Evolutionary conservation across 1,140 invertebrate genomes (phyloP), one percentile per base, ranked within the genome.

Genomic region (Ectropis grisescens): DNA sequence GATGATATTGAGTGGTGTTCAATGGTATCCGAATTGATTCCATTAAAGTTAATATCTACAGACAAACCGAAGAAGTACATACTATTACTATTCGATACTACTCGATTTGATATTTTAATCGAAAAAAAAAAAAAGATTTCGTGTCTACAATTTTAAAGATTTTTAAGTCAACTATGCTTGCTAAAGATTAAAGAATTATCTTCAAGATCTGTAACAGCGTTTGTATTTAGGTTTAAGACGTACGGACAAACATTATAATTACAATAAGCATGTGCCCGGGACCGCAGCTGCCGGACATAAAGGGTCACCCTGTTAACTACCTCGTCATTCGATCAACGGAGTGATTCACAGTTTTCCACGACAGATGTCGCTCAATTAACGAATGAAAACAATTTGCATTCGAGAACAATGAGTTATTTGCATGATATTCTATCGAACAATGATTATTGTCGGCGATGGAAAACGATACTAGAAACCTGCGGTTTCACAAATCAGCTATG

Each of bases 381-480:
- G 50, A 60, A 59, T 60, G 69, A 69, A 65, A 60, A 69, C 70
- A 68, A 70, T 57, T 64, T 53, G 47, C 67, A 67, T 67, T 69
- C 58, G 64, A 70, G 64, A 59, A 72, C 68, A 72, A 72, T 65
- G 58, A 51, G 32, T 45, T 55, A 68, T 70, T 72, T 68, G 62
- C 69, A 69, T 53, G 55, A 62, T 58, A 56, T 33, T 35, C 42
- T 42, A 29, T 55, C 52, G 54, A 68, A 74, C 69, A 65, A 70
- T 70, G 53, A 70, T 58, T 53, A 66, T 66, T 71, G 16, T 19
- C 16, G 16, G 8, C 8, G 56, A 47, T 67, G 47, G 59, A 68
- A 71, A 74, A 69, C 70, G 65, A 70, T 74, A 61, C 65, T 61
- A 79, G 71, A 79, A 79, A 79, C 70, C 67, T 26, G 19, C 47